Base-by-base conservation (phyloP, 2,113 vertebrate species). In the Rafetus swinhoei region DNA sequence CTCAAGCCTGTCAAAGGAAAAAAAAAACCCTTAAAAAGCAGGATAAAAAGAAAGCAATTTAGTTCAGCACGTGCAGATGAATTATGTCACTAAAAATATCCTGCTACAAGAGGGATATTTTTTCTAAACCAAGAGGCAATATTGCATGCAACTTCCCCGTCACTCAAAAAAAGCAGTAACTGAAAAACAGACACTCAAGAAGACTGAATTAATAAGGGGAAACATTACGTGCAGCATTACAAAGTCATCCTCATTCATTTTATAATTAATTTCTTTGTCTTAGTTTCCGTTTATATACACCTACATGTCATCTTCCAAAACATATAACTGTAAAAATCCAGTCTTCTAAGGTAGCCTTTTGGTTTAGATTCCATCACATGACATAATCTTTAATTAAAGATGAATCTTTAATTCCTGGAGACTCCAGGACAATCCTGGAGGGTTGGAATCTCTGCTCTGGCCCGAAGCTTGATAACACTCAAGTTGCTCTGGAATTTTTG, bases 11-110 rank as follows among this genome's bases (percentile, higher is more conserved):
- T 97, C 88, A 89, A 93, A 60, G 7, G 11, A 60, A 8, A 14
- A 93, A 95, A 95, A 85, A 92, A 94, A 88, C 93, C 93, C 89
- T 95, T 95, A 87, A 84, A 95, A 87, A 87, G 82, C 54, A 62
- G 57, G 82, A 96, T 69, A 86, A 86, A 96, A 94, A 92, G 82
- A 97, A 97, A 95, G 85, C 95, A 89, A 83, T 96, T 97, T 90
- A 90, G 90, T 90, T 82, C 81, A 86, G 93, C 54, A 82, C 57
- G 93, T 2, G 1, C 82, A 97, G 97, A 97, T 86, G 94, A 97
- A 93, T 93, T 93, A 85, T 96, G 92, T 95, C 96, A 93, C 89
- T 79, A 94, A 95, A 94, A 86, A 95, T 90, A 80, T 96, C 96
- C 94, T 93, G 82, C 91, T 92, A 87, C 79, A 93, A 94, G 95